Percentiles rank a stretch among this genome's conserved stretches.
Evolutionary conservation across 2,113 vertebrate species (phyloP).

Genomic region (Pomatorhinus ruficollis): DNA sequence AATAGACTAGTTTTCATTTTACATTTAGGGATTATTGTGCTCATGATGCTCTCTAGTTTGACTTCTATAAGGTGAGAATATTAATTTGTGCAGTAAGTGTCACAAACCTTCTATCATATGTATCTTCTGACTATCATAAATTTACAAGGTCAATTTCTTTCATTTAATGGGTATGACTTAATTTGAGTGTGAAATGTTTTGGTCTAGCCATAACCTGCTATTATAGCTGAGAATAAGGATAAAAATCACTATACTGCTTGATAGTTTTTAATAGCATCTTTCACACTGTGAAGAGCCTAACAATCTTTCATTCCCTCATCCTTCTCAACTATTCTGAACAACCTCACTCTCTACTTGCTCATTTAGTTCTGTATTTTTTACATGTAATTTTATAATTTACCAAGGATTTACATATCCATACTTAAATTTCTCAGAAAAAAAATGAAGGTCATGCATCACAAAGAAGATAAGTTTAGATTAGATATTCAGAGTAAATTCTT

Average conservation of each 20-base stretch:
- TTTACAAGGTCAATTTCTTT: background rate
- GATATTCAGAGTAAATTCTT: background rate
- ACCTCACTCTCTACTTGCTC: background rate
- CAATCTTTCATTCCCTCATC: background rate
- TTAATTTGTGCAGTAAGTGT: background rate
- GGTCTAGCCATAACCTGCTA: background rate
- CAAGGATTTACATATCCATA: background rate
- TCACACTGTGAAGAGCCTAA: background rate
- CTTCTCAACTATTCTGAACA: background rate
- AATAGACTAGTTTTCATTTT: background rate
- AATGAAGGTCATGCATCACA: rapidly evolving
- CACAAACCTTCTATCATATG: background rate
- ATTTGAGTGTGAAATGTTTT: background rate
- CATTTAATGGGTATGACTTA: background rate
- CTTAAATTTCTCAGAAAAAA: background rate
- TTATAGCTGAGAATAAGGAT: background rate
- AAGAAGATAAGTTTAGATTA: background rate
- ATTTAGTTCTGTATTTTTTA: background rate
- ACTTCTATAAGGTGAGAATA: background rate
- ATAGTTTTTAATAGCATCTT: background rate
- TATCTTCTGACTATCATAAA: background rate
- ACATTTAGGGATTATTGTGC: background rate
- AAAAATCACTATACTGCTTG: background rate
- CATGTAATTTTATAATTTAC: background rate
- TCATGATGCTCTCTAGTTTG: background rate